Conservation (phyloP, 2,113 vertebrate species). For the Sapajus apella region DNA sequence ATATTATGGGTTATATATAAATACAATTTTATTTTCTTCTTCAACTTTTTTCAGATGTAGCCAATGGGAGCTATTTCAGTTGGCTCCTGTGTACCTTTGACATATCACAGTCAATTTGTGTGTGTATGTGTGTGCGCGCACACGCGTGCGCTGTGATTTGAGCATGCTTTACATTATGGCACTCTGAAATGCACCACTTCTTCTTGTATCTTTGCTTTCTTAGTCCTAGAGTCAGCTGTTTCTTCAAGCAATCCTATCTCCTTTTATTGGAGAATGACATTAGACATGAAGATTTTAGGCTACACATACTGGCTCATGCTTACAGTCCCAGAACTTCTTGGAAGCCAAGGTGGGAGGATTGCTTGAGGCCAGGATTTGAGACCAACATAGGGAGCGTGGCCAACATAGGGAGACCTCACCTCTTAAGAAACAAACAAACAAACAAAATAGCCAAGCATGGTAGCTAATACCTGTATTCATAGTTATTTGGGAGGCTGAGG, state of each 20-base stretch:
- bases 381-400: too few species aligned
- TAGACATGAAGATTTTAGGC: too few species aligned
- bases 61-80: not conserved
- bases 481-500: too few species aligned
- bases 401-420: too few species aligned
- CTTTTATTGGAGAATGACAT: not conserved
- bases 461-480: too few species aligned
- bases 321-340: too few species aligned
- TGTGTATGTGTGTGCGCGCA: not conserved
- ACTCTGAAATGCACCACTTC: not conserved
- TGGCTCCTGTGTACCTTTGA: not conserved
- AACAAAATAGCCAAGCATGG: too few species aligned
- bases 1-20: not conserved
- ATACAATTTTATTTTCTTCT: not conserved
- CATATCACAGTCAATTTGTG: not conserved
- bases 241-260: not conserved
- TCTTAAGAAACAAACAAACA: too few species aligned
- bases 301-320: too few species aligned
- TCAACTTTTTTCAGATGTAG: not conserved
- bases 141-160: not conserved
- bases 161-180: not conserved
- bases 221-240: not conserved
- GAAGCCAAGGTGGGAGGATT: too few species aligned
- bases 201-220: not conserved
- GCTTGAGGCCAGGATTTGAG: too few species aligned